Evolutionary conservation across 2,797 vertebrate species (phyloP).

Genomic region (Galago senegalensis): DNA sequence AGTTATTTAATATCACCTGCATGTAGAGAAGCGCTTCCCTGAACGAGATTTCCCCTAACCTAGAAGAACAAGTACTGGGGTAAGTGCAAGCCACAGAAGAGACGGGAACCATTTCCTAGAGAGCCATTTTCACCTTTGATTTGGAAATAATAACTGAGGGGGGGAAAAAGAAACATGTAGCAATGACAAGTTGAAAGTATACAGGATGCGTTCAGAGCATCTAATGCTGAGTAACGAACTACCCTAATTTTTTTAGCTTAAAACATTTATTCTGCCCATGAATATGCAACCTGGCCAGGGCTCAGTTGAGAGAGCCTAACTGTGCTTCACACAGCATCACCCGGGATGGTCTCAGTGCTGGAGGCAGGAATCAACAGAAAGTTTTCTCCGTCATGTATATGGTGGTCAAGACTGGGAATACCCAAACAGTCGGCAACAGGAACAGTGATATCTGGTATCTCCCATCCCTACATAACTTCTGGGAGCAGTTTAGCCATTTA

Average conservation of each 20-base stretch:
- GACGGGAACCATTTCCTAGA: neutral
- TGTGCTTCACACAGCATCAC: neutral
- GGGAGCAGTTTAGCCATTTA: neutral
- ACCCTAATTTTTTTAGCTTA: neutral
- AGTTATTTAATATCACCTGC: neutral
- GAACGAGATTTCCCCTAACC: neutral
- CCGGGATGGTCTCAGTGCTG: neutral
- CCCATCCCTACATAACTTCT: neutral
- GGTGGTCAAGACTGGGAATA: neutral
- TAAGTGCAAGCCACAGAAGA: neutral
- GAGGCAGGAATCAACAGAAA: neutral
- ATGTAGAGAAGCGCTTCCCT: neutral
- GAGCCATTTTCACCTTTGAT: neutral
- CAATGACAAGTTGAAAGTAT: neutral
- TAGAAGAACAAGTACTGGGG: neutral
- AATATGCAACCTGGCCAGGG: neutral
- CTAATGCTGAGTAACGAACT: neutral
- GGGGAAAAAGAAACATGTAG: neutral
- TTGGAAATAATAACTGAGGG: neutral
- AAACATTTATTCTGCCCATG: neutral
- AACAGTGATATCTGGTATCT: neutral
- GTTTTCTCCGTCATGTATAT: neutral
- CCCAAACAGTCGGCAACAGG: neutral
- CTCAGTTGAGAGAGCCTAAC: neutral
- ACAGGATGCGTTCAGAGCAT: neutral